These are phyloP conservation scores for Halyomorpha halys DNA, from an alignment of 1,140 invertebrate species.

Conservation along the genomic window DNA sequence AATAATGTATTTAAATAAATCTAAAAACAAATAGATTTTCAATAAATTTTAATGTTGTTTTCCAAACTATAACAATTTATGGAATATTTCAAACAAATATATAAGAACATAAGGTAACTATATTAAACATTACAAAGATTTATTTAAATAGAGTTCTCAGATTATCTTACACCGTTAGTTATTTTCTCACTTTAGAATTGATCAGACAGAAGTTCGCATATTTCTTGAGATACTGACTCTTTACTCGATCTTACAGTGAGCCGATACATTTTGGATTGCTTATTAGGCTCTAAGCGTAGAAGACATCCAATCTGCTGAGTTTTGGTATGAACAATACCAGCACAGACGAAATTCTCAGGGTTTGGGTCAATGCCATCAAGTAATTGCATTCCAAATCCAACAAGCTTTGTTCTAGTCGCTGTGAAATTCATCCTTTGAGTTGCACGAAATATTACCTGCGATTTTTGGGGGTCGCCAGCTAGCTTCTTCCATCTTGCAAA, in stretches of 20 bases:
- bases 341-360: constrained; percentile 98
- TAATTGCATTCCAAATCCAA: constrained; percentile 92
- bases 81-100: too few relatives aligned
- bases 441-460: constrained; percentile 97
- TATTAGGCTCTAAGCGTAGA: constrained; percentile 93
- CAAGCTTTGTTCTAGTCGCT: constrained; percentile 77
- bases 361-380: constrained; percentile 94
- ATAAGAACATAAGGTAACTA: too few relatives aligned
- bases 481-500: constrained; percentile 98
- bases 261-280: constrained; percentile 96
- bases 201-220: constrained; percentile 78
- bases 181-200: constrained; percentile 50
- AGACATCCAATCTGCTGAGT: constrained; percentile 93
- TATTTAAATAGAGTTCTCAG: too few relatives aligned
- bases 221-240: constrained; percentile 81
- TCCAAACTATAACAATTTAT: too few relatives aligned
- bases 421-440: constrained; percentile 76
- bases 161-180: too few relatives aligned
- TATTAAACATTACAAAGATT: too few relatives aligned
- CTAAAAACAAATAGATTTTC: too few relatives aligned
- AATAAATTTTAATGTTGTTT: too few relatives aligned
- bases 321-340: constrained; percentile 93
- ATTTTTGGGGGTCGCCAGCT: constrained; percentile 84
- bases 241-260: constrained; percentile 93
- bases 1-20: too few relatives aligned